Conservation (phyloP, 2,888 invertebrate genomes). For the Scaptodrosophila latifasciaeformis region DNA sequence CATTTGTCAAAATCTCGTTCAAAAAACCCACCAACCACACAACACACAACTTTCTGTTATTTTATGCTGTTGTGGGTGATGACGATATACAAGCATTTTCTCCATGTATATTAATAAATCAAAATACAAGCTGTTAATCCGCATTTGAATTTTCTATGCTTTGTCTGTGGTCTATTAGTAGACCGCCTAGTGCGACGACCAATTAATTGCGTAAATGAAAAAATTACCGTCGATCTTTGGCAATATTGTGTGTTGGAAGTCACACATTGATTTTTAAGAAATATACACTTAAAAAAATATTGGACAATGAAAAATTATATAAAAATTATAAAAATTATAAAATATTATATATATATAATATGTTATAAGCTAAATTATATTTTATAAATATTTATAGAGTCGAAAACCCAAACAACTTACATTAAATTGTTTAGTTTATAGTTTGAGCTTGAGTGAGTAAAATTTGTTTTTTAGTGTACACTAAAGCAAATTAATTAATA, state of each 20-base stretch:
- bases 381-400: constrained; percentile 3
- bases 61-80: constrained; percentile 42
- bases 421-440: not conserved
- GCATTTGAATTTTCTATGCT: constrained; percentile 26
- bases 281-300: constrained; percentile 2
- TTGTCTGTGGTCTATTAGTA: constrained; percentile 48
- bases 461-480: constrained; percentile 37
- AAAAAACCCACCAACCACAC: constrained; percentile 1
- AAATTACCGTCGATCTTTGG: constrained; percentile 55
- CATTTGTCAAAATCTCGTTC: constrained; percentile 54
- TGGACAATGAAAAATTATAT: not conserved
- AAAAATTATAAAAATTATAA: not conserved
- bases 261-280: constrained; percentile 40
- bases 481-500: constrained; percentile 54
- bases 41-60: too few relatives aligned
- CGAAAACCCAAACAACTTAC: not conserved
- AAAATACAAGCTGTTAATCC: constrained; percentile 65
- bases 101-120: constrained; percentile 65
- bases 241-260: constrained; percentile 63
- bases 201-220: constrained; percentile 72
- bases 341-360: too few relatives aligned
- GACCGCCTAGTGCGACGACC: constrained; percentile 70
- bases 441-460: not conserved
- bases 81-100: too few relatives aligned
- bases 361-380: too few relatives aligned